A percentile compares a stretch with the other conserved stretches of the same genome.
Evolutionary conservation across 92 coral and sea anemone genomes (phyloP).

Genomic region (Parazoanthus atlanticus): DNA sequence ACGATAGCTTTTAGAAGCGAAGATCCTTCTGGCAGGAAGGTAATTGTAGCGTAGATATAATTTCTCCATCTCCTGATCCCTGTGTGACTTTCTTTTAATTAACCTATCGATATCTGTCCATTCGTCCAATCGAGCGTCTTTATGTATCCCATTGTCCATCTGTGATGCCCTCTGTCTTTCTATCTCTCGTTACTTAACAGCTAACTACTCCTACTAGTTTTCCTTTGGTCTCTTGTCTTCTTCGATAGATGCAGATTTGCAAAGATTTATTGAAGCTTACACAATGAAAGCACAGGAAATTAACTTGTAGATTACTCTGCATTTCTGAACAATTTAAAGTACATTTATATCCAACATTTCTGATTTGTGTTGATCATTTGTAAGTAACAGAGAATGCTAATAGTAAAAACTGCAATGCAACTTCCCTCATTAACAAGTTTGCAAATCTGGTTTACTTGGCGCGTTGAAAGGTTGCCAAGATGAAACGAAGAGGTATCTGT

Average conservation of each 20-base stretch:
- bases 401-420: not conserved
- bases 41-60: not conserved
- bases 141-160: not conserved
- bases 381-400: not conserved
- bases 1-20: constrained; percentile 96
- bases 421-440: not conserved
- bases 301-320: not conserved
- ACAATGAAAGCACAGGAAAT: too few relatives aligned
- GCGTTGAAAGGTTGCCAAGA: not conserved
- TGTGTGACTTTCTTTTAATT: not conserved
- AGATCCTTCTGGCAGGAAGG: constrained; percentile 93
- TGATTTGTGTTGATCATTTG: not conserved
- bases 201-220: too few relatives aligned
- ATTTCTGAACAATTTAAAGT: not conserved
- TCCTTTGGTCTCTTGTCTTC: too few relatives aligned
- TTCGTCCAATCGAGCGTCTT: not conserved
- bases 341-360: not conserved
- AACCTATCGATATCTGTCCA: not conserved
- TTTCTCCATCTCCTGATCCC: not conserved
- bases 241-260: too few relatives aligned
- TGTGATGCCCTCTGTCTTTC: too few relatives aligned
- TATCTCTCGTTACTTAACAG: too few relatives aligned
- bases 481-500: not conserved
- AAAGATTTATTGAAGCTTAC: too few relatives aligned
- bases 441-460: not conserved